A percentile compares a stretch with the other conserved stretches of the same genome.
These are phyloP conservation scores for Mobula birostris DNA, from an alignment of 2,113 vertebrate species.

Conservation along the genomic window DNA sequence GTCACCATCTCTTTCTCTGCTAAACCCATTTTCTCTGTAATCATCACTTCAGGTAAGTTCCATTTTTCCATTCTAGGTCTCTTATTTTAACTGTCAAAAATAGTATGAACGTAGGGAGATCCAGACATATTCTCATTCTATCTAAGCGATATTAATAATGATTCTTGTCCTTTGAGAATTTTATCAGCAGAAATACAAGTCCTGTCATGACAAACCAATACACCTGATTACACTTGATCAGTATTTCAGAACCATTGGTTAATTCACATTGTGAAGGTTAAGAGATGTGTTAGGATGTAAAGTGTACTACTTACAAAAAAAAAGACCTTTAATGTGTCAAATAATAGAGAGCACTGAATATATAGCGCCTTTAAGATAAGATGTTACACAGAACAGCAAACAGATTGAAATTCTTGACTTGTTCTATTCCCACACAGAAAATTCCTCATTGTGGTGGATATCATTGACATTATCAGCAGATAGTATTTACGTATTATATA, in stretches of 20 bases:
- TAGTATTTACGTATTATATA: not conserved
- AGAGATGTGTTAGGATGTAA: not conserved
- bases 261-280: not conserved
- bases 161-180: not conserved
- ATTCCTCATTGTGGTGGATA: not conserved
- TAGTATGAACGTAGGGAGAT: not conserved
- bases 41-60: not conserved
- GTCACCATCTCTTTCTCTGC: not conserved
- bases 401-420: not conserved
- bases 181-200: not conserved
- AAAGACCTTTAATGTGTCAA: not conserved
- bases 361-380: not conserved
- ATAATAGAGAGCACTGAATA: not conserved
- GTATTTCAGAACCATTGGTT: not conserved
- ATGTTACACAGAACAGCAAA: not conserved
- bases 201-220: not conserved
- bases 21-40: not conserved
- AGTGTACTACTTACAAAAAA: not conserved
- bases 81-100: constrained; percentile 19
- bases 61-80: not conserved
- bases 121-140: not conserved
- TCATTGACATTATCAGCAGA: not conserved
- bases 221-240: constrained; percentile 2
- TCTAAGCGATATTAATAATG: constrained; percentile 4
- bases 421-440: not conserved